Evolutionary conservation across 2,888 invertebrate genomes (phyloP), one percentile per base, ranked within the genome.

Genomic region (Stenoptilia bipunctidactyla): DNA sequence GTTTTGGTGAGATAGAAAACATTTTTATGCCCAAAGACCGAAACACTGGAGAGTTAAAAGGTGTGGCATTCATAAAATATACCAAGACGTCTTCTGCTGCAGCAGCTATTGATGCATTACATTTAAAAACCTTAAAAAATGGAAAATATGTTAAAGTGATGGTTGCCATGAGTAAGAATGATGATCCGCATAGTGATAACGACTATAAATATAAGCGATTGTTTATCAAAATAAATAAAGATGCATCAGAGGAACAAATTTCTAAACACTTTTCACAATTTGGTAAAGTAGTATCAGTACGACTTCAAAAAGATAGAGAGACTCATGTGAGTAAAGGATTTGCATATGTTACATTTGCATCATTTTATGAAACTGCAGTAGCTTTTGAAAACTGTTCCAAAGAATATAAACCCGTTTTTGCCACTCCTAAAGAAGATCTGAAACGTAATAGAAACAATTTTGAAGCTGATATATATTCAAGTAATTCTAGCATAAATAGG

Each of bases 11-110:
- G 39, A 91, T 97, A 44, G 94, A 95, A 69, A 94, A 96, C 67
- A 85, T 97, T 43, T 93, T 93, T 89, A 89, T 96, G 56, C 94
- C 97, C 9, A 93, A 90, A 73, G 94, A 97, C 63, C 90, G 92
- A 42, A 86, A 80, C 48, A 90, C 92, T 15, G 93, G 94, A 34
- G 93, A 93, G 52, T 90, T 91, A 51, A 96, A 95, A 87, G 96
- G 96, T 39, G 92, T 97, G 45, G 93, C 93, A 0, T 97, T 96
- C 62, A 91, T 97, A 9, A 96, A 96, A 66, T 97, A 89, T 71
- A 85, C 87, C 0, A 96, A 94, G 80, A 95, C 96, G 1, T 96
- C 96, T 0, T 92, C 95, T 60, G 97, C 97, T 1, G 96, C 96
- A 3, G 82, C 87, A 39, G 97, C 97, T 1, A 88, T 96, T 56